A percentile compares a stretch with the other conserved stretches of the same genome.
Conservation (phyloP, 1,140 invertebrate genomes). For the Sitobion miscanthi region DNA sequence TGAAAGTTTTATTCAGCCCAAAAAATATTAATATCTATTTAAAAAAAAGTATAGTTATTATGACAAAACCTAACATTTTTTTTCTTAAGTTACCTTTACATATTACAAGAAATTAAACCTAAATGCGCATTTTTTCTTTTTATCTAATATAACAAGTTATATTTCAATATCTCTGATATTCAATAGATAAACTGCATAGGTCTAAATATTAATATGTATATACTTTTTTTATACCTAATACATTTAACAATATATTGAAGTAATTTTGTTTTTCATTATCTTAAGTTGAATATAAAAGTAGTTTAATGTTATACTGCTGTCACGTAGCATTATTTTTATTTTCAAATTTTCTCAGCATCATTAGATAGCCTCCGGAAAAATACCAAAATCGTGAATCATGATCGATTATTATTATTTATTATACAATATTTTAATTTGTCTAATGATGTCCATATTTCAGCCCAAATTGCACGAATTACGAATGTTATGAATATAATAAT, state of each 20-base stretch:
- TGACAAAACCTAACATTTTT: too few species aligned
- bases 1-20: too few species aligned
- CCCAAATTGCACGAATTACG: conserved; percentile 14
- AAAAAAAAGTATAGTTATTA: too few species aligned
- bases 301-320: background rate
- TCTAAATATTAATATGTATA: too few species aligned
- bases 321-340: background rate
- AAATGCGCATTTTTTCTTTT: too few species aligned
- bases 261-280: background rate
- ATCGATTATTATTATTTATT: conserved; percentile 24
- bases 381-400: conserved; percentile 38
- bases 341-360: background rate
- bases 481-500: conserved; percentile 30
- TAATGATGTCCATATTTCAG: conserved; percentile 5
- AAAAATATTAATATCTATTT: too few species aligned
- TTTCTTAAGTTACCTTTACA: too few species aligned
- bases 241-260: background rate
- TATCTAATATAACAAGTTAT: too few species aligned
- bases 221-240: too few species aligned
- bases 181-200: too few species aligned
- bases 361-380: background rate
- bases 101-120: too few species aligned
- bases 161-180: too few species aligned
- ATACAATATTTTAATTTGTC: conserved; percentile 35
- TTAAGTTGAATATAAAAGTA: background rate